phyloP scores from a whole-genome alignment of 2,113 vertebrate genomes.

The Melierax canorus region DNA sequence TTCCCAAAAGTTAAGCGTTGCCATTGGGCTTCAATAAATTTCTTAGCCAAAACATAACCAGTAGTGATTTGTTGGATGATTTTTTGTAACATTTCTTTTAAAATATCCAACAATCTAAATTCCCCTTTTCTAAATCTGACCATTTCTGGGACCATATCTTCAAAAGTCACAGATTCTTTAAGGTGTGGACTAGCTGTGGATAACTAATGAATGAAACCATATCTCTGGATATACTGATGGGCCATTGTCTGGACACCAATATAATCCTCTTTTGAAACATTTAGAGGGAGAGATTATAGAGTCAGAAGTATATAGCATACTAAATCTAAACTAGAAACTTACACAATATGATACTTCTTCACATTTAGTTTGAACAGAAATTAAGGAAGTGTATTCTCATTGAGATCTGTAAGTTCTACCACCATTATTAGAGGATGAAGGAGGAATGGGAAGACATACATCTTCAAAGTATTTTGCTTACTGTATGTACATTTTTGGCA shows the following conservation, averaged over 20 bases:
- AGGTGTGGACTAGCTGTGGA: background rate
- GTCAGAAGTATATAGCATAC: background rate
- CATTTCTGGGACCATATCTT: background rate
- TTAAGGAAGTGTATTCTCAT: background rate
- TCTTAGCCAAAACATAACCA: background rate
- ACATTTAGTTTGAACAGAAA: background rate
- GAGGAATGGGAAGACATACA: background rate
- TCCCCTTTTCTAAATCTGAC: background rate
- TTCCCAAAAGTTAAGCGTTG: background rate
- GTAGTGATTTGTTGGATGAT: background rate
- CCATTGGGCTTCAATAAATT: background rate
- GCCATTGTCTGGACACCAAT: background rate
- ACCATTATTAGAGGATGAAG: background rate
- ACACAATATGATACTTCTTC: background rate
- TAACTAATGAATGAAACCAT: background rate
- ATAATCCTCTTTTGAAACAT: background rate
- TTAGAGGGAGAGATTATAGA: background rate
- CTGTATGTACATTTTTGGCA: background rate
- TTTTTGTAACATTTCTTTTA: background rate
- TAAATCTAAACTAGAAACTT: background rate
- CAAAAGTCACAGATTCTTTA: background rate
- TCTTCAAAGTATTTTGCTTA: background rate
- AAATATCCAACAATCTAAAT: background rate
- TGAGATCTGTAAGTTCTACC: background rate
- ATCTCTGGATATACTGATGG: background rate